phyloP scores from a whole-genome alignment of 2,113 vertebrate species.

The Myiozetetes cayanensis region DNA sequence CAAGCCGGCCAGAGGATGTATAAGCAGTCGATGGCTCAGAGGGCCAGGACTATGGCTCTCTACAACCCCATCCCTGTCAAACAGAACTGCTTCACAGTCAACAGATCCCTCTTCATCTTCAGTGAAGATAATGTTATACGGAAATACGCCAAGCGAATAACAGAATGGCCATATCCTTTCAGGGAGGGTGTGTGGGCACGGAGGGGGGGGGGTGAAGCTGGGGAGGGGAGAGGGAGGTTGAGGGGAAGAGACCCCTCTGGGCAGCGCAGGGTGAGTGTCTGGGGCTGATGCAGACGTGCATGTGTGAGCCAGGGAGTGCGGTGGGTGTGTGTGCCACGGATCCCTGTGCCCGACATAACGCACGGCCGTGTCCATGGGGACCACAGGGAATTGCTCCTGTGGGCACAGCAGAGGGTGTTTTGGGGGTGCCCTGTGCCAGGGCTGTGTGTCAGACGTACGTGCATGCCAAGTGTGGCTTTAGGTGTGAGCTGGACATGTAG shows the following conservation, averaged over 20 bases:
- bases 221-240: neutral
- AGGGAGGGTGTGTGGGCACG: neutral
- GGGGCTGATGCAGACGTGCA: neutral
- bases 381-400: neutral
- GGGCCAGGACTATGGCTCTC: constrained; percentile 95
- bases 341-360: neutral
- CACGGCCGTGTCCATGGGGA: neutral
- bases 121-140: constrained; percentile 97
- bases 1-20: constrained; percentile 84
- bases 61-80: constrained; percentile 98
- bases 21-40: constrained; percentile 95
- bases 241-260: neutral
- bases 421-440: neutral
- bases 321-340: neutral
- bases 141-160: constrained; percentile 97
- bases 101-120: constrained; percentile 97
- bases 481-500: neutral
- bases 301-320: neutral
- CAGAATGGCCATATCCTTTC: constrained; percentile 99
- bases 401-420: neutral
- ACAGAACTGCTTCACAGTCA: constrained; percentile 95
- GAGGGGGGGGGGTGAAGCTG: neutral
- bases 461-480: neutral
- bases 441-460: neutral
- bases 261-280: neutral